A percentile compares a stretch with the other conserved stretches of the same genome.
These are phyloP conservation scores for Mimachlamys varia DNA, from an alignment of 2,888 invertebrate genomes.

Conservation along the genomic window DNA sequence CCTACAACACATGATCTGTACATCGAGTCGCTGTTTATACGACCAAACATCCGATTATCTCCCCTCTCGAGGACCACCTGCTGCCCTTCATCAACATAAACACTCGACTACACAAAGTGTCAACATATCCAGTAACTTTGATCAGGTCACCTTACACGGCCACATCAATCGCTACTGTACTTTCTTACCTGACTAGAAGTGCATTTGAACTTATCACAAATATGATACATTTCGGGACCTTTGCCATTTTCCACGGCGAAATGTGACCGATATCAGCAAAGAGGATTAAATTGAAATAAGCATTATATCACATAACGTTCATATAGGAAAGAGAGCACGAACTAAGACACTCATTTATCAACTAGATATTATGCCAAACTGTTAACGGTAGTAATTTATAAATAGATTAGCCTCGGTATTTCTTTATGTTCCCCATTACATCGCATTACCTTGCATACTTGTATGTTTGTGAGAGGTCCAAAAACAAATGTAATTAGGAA, in stretches of 20 bases:
- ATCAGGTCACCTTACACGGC: neutral
- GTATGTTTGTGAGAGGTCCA: conserved; percentile 14
- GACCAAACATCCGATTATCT: neutral
- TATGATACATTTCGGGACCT: neutral
- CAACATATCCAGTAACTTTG: neutral
- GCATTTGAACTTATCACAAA: neutral
- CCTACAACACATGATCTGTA: neutral
- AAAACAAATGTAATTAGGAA: neutral
- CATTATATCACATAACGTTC: neutral
- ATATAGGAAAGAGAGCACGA: neutral
- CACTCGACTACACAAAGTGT: neutral
- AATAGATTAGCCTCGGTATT: neutral
- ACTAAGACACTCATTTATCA: conserved; percentile 23
- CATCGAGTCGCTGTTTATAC: neutral
- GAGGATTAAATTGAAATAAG: neutral
- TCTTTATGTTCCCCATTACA: neutral
- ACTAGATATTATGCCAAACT: neutral
- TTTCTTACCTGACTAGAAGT: neutral
- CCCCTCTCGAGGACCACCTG: neutral
- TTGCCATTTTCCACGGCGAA: conserved; percentile 16
- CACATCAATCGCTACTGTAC: conserved; percentile 1
- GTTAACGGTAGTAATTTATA: neutral
- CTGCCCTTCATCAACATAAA: conserved; percentile 2
- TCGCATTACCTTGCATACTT: neutral
- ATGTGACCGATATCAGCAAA: neutral